Percentiles rank a stretch among this genome's conserved stretches.
These are phyloP conservation scores for Philereme transversata DNA, from an alignment of 2,888 invertebrate species.

Conservation along the genomic window DNA sequence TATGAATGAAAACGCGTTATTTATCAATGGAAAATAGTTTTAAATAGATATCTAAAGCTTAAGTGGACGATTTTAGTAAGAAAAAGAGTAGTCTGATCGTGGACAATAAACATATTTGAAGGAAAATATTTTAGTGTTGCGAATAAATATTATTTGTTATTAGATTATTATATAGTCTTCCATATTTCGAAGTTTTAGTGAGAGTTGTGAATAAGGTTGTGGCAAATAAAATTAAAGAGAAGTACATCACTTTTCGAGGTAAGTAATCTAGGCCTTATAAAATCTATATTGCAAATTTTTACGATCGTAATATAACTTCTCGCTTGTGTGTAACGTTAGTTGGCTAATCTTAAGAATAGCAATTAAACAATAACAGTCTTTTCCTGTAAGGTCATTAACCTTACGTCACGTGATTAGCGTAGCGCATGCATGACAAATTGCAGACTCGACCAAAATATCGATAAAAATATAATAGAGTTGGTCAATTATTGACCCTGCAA, in stretches of 20 bases:
- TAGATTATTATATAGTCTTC: slow-evolving; percentile 47
- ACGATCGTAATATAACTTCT: not conserved
- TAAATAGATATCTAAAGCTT: slow-evolving; percentile 35
- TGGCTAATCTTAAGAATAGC: slow-evolving; percentile 3
- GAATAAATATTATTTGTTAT: slow-evolving; percentile 32
- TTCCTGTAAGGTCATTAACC: slow-evolving; percentile 9
- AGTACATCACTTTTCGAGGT: slow-evolving; percentile 64
- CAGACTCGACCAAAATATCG: not conserved
- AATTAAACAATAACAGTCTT: slow-evolving; percentile 1
- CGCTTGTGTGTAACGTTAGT: not conserved
- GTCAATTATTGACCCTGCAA: not conserved
- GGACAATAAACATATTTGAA: slow-evolving; percentile 40
- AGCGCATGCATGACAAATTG: slow-evolving; percentile 1
- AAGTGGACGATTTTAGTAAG: slow-evolving; percentile 34
- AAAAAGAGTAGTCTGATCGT: slow-evolving; percentile 37
- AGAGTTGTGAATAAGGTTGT: slow-evolving; percentile 68
- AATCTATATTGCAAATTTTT: too few relatives aligned
- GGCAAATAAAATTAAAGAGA: slow-evolving; percentile 65
- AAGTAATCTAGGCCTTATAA: slow-evolving; percentile 33
- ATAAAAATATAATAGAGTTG: not conserved
- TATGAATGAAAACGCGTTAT: slow-evolving; percentile 72
- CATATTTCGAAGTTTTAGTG: slow-evolving; percentile 48
- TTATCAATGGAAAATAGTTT: slow-evolving; percentile 46
- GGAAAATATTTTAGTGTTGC: slow-evolving; percentile 42
- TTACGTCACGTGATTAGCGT: slow-evolving; percentile 11